Conservation (phyloP, 2,888 invertebrate species). For the Phyllotreta cruciferae region DNA sequence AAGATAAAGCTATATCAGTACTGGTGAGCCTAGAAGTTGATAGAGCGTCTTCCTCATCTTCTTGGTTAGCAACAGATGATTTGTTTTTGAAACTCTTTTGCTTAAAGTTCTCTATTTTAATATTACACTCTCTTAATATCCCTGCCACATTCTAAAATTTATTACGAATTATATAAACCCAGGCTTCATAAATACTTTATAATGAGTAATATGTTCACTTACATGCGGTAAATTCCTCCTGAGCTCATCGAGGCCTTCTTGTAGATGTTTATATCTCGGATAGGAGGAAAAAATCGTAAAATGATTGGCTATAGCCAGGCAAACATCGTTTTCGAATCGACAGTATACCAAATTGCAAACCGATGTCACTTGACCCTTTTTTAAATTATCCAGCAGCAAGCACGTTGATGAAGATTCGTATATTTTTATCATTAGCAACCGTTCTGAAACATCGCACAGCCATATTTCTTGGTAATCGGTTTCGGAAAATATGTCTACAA, state of each 20-base stretch:
- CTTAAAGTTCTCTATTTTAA: slow-evolving; percentile 43
- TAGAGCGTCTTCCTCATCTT: slow-evolving; percentile 48
- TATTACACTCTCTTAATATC: slow-evolving; percentile 49
- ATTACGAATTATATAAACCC: slow-evolving; percentile 4
- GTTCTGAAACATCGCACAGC: slow-evolving; percentile 65
- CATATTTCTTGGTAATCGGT: slow-evolving; percentile 67
- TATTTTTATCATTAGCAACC: slow-evolving; percentile 60
- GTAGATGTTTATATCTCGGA: slow-evolving; percentile 64
- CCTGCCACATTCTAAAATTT: slow-evolving; percentile 48
- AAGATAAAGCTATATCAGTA: slow-evolving; percentile 54
- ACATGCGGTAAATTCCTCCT: slow-evolving; percentile 53
- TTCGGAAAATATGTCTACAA: slow-evolving; percentile 66
- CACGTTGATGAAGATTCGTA: slow-evolving; percentile 60
- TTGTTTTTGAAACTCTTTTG: slow-evolving; percentile 23
- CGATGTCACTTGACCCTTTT: slow-evolving; percentile 65
- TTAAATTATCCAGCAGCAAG: slow-evolving; percentile 64
- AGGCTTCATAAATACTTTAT: not conserved
- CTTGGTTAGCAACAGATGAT: slow-evolving; percentile 36
- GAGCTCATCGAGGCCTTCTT: slow-evolving; percentile 61
- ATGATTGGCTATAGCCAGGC: slow-evolving; percentile 69
- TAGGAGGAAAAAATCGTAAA: slow-evolving; percentile 68
- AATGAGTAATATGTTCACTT: slow-evolving; percentile 4
- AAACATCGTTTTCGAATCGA: slow-evolving; percentile 63
- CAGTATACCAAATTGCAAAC: slow-evolving; percentile 70
- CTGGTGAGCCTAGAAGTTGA: slow-evolving; percentile 48